Evolutionary conservation across 2,113 vertebrate species (phyloP), one percentile per base, ranked within the genome.

Genomic region (Hipposideros armiger): DNA sequence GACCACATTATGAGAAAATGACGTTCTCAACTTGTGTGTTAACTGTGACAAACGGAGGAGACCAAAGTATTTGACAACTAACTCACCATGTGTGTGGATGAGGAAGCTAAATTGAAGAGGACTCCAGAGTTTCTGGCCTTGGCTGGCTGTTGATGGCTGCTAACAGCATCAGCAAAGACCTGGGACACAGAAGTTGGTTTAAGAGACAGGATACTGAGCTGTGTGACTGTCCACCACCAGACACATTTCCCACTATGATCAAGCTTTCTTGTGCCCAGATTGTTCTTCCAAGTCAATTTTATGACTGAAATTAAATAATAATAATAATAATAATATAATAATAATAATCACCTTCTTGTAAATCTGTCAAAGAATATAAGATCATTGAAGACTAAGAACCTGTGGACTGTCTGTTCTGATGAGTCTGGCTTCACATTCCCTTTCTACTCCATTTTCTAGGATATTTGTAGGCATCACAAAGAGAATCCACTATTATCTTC

Each of bases 401-500:
- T 42, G 3, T 85, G 54, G 19, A 69, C 62, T 47, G 22, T 45
- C 70, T 74, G 36, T 70, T 64, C 50, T 73, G 42, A 73, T 69
- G 56, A 74, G 7, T 69, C 36, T 90, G 42, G 28, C 36, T 87
- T 90, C 36, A 56, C 3, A 42, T 26, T 72, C 50, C 15, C 15
- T 80, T 45, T 19, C 7, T 52, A 56, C 16, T 47, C 22, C 11
- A 70, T 94, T 77, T 86, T 72, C 52, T 66, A 74, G 24, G 94
- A 76, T 45, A 94, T 36, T 87, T 58, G n/a, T 69, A 85, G 47
- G 60, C 6, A 87, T 42, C 32, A 58, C 54, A 77, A 76, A 91
- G 70, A 85, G 76, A 97, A 94, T 78, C 28, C 32, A 58, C n/a
- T 56, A 36, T 62, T 92, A 28, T 74, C 62, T 95, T 90, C 77